phyloP scores from a whole-genome alignment of 2,113 vertebrate species.

The Pandion haliaetus region DNA sequence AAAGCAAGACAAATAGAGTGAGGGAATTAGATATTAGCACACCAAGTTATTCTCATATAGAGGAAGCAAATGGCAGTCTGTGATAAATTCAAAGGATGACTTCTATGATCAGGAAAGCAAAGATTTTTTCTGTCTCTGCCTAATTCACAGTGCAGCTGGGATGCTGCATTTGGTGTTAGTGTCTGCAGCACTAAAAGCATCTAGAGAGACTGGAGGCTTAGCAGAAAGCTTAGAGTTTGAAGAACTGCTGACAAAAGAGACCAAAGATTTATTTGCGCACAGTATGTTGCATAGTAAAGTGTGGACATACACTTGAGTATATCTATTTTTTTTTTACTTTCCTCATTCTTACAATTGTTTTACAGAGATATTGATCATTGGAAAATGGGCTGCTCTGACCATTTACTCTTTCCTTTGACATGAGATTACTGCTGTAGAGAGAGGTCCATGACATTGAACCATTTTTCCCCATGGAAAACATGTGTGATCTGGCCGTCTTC shows the following conservation, averaged over 20 bases:
- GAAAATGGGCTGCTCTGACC: background rate
- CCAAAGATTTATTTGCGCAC: background rate
- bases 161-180: background rate
- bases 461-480: background rate
- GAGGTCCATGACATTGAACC: background rate
- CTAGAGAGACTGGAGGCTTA: background rate
- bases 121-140: background rate
- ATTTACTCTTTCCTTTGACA: background rate
- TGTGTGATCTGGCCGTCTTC: rapidly evolving
- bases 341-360: background rate
- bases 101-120: background rate
- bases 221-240: background rate
- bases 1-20: background rate
- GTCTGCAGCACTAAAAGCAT: background rate
- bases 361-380: background rate
- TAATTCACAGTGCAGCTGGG: background rate
- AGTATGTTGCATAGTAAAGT: background rate
- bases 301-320: background rate
- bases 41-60: background rate
- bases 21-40: background rate
- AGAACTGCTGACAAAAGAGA: background rate
- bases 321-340: background rate
- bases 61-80: background rate
- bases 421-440: background rate
- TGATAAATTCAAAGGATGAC: background rate